Percentiles rank a stretch among this genome's conserved stretches.
Conservation (phyloP, 2,888 invertebrate species). For the Thyatira batis region DNA sequence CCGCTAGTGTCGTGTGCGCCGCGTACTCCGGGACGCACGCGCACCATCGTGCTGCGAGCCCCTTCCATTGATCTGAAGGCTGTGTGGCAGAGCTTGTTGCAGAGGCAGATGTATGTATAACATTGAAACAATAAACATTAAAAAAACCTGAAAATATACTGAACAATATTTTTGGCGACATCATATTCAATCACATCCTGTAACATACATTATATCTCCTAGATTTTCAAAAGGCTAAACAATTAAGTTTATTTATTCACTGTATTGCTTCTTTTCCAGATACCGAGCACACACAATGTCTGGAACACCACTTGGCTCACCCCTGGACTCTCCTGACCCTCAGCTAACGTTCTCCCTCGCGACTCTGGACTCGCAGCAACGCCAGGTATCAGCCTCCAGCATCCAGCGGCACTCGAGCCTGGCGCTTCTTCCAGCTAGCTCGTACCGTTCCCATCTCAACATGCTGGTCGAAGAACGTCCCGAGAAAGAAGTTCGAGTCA, state of each 20-base stretch:
- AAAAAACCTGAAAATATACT: too few species aligned
- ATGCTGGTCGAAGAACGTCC: slow-evolving; percentile 75
- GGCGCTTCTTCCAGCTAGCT: slow-evolving; percentile 75
- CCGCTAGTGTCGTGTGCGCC: slow-evolving; percentile 89
- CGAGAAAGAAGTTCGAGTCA: slow-evolving; percentile 75
- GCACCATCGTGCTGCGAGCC: slow-evolving; percentile 88
- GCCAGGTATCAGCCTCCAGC: slow-evolving; percentile 84
- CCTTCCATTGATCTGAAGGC: slow-evolving; percentile 93
- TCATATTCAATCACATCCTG: too few species aligned
- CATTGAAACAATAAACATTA: background rate
- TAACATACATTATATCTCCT: too few species aligned
- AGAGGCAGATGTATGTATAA: slow-evolving; percentile 90
- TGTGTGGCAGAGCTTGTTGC: slow-evolving; percentile 94
- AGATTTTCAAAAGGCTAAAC: too few species aligned
- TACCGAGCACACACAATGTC: slow-evolving; percentile 91
- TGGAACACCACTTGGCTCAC: slow-evolving; percentile 90
- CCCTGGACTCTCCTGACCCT: slow-evolving; percentile 91
- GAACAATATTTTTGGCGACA: too few species aligned
- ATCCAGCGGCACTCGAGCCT: slow-evolving; percentile 75
- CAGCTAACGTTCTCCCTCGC: slow-evolving; percentile 85
- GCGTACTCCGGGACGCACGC: slow-evolving; percentile 85
- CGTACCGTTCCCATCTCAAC: slow-evolving; percentile 75
- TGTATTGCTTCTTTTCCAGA: slow-evolving; percentile 74
- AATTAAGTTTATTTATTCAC: too few species aligned
- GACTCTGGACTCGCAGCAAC: slow-evolving; percentile 82